phyloP scores from a whole-genome alignment of 2,888 invertebrate species.

The Pelosia muscerda region DNA sequence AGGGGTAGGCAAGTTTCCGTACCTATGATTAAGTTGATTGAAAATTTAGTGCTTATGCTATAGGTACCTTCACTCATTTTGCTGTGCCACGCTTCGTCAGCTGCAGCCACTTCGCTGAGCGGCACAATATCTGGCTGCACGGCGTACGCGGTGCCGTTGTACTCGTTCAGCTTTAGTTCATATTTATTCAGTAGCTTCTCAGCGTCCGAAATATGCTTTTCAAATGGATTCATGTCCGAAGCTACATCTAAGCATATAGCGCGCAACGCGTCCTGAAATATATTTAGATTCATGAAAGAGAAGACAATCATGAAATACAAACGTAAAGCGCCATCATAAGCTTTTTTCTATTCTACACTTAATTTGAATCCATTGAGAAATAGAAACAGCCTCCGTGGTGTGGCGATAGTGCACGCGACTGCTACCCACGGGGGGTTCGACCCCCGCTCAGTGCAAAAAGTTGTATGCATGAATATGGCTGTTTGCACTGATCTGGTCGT shows the following conservation, averaged over 20 bases:
- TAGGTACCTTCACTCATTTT: slow-evolving; percentile 83
- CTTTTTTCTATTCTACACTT: background rate
- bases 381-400: too few relatives aligned
- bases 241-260: slow-evolving; percentile 71
- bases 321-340: background rate
- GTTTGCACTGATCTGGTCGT: too few relatives aligned
- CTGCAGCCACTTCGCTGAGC: slow-evolving; percentile 76
- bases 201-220: slow-evolving; percentile 78
- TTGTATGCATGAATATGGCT: too few relatives aligned
- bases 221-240: slow-evolving; percentile 70
- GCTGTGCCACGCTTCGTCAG: slow-evolving; percentile 84
- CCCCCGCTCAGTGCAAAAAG: too few relatives aligned
- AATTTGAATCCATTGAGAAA: background rate
- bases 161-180: slow-evolving; percentile 85
- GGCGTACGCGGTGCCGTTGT: slow-evolving; percentile 66
- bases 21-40: background rate
- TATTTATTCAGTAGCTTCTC: slow-evolving; percentile 87
- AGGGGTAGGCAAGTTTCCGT: background rate
- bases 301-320: too few relatives aligned
- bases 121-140: slow-evolving; percentile 76
- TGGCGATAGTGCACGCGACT: too few relatives aligned
- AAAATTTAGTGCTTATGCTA: background rate
- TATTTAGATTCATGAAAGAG: background rate
- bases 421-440: too few relatives aligned
- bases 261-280: slow-evolving; percentile 68